phyloP scores from a whole-genome alignment of 2,797 vertebrate species.

The Coilia nasus region DNA sequence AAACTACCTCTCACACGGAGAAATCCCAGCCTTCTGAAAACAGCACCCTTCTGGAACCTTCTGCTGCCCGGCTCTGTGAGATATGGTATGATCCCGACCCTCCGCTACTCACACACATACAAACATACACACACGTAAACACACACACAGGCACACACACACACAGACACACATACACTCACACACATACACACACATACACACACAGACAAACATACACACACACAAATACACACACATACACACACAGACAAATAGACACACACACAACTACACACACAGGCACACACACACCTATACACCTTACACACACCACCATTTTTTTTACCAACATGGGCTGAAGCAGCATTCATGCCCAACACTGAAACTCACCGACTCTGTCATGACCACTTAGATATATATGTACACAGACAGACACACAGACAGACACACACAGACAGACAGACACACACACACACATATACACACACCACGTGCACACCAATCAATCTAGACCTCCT shows the following conservation, averaged over 20 bases:
- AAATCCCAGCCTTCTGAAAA: slow-evolving; percentile 9
- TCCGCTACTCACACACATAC: neutral
- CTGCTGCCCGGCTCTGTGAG: neutral
- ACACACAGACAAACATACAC: too few species aligned
- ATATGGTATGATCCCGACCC: neutral
- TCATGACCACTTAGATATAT: too few species aligned
- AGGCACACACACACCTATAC: neutral
- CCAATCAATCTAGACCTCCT: neutral
- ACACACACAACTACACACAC: too few species aligned
- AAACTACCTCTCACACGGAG: slow-evolving; percentile 35
- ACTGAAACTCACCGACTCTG: neutral
- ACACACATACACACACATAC: too few species aligned
- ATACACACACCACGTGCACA: too few species aligned
- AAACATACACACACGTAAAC: too few species aligned
- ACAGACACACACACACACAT: too few species aligned
- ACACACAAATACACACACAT: too few species aligned
- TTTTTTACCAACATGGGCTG: neutral
- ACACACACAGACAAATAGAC: too few species aligned
- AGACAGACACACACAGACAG: too few species aligned
- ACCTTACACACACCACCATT: too few species aligned
- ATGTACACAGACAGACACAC: too few species aligned
- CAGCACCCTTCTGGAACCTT: slow-evolving; percentile 19
- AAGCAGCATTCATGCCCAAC: neutral
- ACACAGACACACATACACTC: neutral
- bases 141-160: neutral